Conservation (phyloP, 2,797 vertebrate species). For the Amblyraja radiata region DNA sequence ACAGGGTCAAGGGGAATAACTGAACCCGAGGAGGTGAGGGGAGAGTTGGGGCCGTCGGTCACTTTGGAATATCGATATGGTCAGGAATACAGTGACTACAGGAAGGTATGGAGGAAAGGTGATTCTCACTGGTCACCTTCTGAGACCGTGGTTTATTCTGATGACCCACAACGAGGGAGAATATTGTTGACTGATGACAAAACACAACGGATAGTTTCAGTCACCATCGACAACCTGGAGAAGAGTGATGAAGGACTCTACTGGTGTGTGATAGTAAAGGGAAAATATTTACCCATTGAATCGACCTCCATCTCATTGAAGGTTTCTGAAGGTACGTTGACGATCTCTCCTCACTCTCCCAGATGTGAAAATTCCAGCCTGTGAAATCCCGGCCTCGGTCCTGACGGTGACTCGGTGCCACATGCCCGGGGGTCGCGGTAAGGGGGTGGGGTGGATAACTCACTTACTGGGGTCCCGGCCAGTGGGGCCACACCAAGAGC, state of each 20-base stretch:
- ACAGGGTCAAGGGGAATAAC: background rate
- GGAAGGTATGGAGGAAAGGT: conserved; percentile 32
- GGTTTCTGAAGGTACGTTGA: conserved; percentile 9
- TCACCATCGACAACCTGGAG: background rate
- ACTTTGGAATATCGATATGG: conserved; percentile 8
- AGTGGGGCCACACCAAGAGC: too few species aligned
- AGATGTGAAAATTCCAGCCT: background rate
- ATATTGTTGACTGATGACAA: conserved; percentile 11
- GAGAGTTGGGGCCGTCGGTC: background rate
- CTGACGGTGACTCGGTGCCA: background rate
- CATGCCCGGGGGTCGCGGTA: background rate
- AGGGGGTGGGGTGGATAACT: too few species aligned
- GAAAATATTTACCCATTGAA: background rate
- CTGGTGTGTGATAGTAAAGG: background rate
- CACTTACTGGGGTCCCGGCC: too few species aligned
- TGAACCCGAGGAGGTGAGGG: background rate
- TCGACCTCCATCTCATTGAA: background rate
- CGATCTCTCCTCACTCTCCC: background rate
- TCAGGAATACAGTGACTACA: background rate
- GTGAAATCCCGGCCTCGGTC: background rate
- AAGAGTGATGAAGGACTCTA: conserved; percentile 10
- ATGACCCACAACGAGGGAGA: background rate
- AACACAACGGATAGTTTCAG: conserved; percentile 1
- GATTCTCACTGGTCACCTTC: rapidly evolving
- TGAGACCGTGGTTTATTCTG: background rate